These are phyloP conservation scores for Scophthalmus maximus DNA, from an alignment of 2,113 vertebrate species.

Conservation along the genomic window DNA sequence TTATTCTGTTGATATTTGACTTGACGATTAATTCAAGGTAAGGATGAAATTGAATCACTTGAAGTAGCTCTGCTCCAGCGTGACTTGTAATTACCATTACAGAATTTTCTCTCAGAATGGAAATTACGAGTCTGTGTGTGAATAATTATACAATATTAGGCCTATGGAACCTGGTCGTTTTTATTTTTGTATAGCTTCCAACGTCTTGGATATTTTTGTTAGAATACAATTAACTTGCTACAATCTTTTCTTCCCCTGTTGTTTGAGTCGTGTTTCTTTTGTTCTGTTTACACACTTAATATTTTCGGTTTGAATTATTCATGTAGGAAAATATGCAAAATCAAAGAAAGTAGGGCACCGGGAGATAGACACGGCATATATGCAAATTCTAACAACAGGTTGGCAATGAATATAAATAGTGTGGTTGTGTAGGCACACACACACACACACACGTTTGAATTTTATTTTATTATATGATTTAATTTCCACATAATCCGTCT, in stretches of 20 bases:
- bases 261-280: slow-evolving; percentile 66
- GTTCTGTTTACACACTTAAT: background rate
- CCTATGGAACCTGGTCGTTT: slow-evolving; percentile 88
- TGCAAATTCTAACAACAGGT: slow-evolving; percentile 77
- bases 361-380: slow-evolving; percentile 32
- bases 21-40: slow-evolving; percentile 83
- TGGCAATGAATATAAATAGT: slow-evolving; percentile 66
- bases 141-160: slow-evolving; percentile 83
- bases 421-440: slow-evolving; percentile 12
- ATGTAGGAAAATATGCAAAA: slow-evolving; percentile 41
- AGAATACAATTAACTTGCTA: slow-evolving; percentile 98
- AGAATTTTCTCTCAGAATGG: slow-evolving; percentile 84
- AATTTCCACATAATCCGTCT: background rate
- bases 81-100: slow-evolving; percentile 77
- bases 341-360: slow-evolving; percentile 31
- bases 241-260: slow-evolving; percentile 70
- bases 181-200: slow-evolving; percentile 98
- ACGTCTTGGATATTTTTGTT: slow-evolving; percentile 98
- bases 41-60: slow-evolving; percentile 70
- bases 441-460: slow-evolving; percentile 17
- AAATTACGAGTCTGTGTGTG: slow-evolving; percentile 85
- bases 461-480: background rate
- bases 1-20: slow-evolving; percentile 82
- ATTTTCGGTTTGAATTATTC: slow-evolving; percentile 27
- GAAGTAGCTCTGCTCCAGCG: slow-evolving; percentile 51